phyloP scores from a whole-genome alignment of 2,797 vertebrate genomes.

The Heterohyrax brucei region DNA sequence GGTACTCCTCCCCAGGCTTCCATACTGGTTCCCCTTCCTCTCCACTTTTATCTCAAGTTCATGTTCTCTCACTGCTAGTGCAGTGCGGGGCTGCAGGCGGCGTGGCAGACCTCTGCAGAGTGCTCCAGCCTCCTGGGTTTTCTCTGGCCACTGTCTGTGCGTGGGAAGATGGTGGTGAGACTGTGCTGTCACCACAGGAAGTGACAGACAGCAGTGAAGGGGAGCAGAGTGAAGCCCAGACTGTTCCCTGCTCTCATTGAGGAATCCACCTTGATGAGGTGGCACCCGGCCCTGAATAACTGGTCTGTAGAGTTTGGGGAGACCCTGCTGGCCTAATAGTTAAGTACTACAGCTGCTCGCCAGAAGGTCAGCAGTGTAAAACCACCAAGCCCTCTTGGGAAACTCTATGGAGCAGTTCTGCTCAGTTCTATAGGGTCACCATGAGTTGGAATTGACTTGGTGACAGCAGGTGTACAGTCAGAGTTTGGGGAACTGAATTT shows the following conservation, averaged over 20 bases:
- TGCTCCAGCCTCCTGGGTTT: background rate
- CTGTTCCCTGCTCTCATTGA: background rate
- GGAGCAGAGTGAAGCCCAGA: background rate
- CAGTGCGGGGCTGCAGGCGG: background rate
- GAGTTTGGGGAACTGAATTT: background rate
- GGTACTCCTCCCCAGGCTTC: too few relatives aligned
- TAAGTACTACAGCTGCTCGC: too few relatives aligned
- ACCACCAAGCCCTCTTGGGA: too few relatives aligned
- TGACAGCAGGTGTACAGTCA: background rate
- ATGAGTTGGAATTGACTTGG: too few relatives aligned
- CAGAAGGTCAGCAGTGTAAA: too few relatives aligned
- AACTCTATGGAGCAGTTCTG: too few relatives aligned
- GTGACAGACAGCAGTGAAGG: background rate
- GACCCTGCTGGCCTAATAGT: too few relatives aligned
- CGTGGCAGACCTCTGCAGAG: too few relatives aligned
- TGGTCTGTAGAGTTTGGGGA: too few relatives aligned
- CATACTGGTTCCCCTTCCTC: background rate
- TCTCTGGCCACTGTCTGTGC: background rate
- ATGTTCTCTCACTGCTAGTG: background rate
- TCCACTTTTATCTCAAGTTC: background rate
- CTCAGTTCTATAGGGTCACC: too few relatives aligned
- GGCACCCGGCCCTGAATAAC: background rate
- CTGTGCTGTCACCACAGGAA: background rate
- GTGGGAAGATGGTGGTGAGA: accelerated
- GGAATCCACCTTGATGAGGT: background rate